phyloP scores from a whole-genome alignment of 2,113 vertebrate species.

The Tyrannus savana region DNA sequence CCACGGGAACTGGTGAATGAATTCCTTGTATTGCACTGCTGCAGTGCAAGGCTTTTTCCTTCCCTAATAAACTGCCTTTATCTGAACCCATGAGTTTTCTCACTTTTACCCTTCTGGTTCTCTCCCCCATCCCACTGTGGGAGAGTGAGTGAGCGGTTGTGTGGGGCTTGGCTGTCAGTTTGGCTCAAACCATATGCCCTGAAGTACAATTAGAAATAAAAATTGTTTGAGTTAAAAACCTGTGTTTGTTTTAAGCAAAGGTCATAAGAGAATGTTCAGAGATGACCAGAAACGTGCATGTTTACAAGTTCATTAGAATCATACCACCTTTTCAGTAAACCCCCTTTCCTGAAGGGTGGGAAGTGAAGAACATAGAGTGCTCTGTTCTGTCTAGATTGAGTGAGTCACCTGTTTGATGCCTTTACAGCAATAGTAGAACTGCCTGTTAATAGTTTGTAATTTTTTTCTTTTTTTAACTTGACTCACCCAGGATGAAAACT shows the following conservation, averaged over 20 bases:
- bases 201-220: neutral
- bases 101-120: neutral
- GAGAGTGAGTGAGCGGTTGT: neutral
- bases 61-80: neutral
- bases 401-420: neutral
- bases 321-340: neutral
- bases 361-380: neutral
- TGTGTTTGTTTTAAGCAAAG: neutral
- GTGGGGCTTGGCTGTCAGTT: neutral
- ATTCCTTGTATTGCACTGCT: neutral
- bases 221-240: neutral
- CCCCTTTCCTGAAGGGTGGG: neutral
- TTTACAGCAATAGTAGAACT: neutral
- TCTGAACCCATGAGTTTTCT: neutral
- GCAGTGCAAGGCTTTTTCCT: fast-evolving
- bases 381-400: neutral
- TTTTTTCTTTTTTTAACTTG: neutral
- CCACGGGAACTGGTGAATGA: fast-evolving
- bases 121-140: neutral
- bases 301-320: neutral
- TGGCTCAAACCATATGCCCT: neutral
- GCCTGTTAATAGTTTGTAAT: neutral
- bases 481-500: neutral
- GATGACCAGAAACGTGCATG: neutral
- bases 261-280: neutral